A percentile compares a stretch with the other conserved stretches of the same genome.
These are phyloP conservation scores for Poeciliopsis prolifica DNA, from an alignment of 2,113 vertebrate species.

Conservation along the genomic window DNA sequence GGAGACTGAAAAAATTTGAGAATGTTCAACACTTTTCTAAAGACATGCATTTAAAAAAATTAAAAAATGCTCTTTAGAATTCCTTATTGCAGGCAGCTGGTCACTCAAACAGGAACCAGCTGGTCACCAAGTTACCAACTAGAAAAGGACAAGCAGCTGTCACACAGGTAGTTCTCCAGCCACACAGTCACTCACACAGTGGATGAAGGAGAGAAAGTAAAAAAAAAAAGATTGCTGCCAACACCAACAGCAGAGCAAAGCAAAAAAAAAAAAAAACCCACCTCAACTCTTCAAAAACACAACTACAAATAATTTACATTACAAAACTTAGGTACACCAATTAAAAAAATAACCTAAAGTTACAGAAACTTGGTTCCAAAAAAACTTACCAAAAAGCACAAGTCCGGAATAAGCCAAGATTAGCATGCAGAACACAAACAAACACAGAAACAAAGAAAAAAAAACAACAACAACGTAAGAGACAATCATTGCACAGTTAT, in stretches of 20 bases:
- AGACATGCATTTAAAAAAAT: too few relatives aligned
- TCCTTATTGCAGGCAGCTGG: constrained; percentile 44
- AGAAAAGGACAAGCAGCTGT: neutral
- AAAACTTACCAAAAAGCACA: constrained; percentile 99
- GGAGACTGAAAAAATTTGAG: too few relatives aligned
- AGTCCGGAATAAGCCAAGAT: constrained; percentile 99
- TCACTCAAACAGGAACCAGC: neutral
- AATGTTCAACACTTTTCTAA: too few relatives aligned
- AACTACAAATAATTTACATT: constrained; percentile 20
- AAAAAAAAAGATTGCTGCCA: constrained; percentile 22
- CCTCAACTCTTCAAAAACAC: constrained; percentile 44
- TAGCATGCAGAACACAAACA: constrained; percentile 98
- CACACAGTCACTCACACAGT: constrained; percentile 46
- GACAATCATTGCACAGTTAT: constrained; percentile 71
- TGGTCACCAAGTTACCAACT: constrained; percentile 10
- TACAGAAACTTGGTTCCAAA: constrained; percentile 72
- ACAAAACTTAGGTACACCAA: constrained; percentile 63
- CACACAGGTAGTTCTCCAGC: constrained; percentile 17
- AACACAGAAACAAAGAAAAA: constrained; percentile 76
- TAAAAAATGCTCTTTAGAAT: constrained; percentile 1
- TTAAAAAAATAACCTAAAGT: constrained; percentile 26
- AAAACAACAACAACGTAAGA: constrained; percentile 70
- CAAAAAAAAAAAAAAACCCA: constrained; percentile 33
- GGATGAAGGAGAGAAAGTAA: constrained; percentile 37
- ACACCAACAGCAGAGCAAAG: constrained; percentile 53